Conservation (phyloP, 2,797 vertebrate species). For the Coilia nasus region DNA sequence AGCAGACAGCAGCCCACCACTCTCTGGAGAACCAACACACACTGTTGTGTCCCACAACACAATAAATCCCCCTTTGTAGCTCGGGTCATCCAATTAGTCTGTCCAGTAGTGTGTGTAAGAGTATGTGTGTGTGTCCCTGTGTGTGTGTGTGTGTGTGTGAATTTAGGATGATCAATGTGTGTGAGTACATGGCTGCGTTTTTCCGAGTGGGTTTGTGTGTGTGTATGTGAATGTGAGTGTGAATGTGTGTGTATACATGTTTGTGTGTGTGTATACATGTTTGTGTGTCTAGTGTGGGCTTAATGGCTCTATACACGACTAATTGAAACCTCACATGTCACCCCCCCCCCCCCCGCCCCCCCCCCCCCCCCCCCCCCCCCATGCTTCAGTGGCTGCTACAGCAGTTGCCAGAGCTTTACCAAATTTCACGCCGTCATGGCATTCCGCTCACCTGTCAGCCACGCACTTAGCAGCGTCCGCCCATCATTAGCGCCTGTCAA, state of each 20-base stretch:
- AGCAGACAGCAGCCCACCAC: neutral
- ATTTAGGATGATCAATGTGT: constrained; percentile 19
- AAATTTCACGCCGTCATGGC: constrained; percentile 47
- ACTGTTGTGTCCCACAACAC: neutral
- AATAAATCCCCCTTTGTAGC: constrained; percentile 10
- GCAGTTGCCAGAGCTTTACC: constrained; percentile 47
- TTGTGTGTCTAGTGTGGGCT: constrained; percentile 43
- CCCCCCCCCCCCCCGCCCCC: neutral
- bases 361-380: constrained; percentile 25
- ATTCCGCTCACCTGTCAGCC: constrained; percentile 77
- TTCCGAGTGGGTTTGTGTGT: neutral
- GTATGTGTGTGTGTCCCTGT: constrained; percentile 44
- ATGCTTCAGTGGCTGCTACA: constrained; percentile 29
- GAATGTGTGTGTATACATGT: neutral
- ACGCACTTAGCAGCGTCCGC: constrained; percentile 66
- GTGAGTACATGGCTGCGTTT: constrained; percentile 12
- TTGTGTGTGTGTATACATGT: constrained; percentile 28
- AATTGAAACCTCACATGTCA: constrained; percentile 34
- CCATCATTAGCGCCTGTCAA: constrained; percentile 77
- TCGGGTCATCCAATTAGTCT: constrained; percentile 36
- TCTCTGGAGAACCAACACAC: neutral
- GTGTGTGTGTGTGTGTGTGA: constrained; percentile 45
- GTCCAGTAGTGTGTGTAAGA: constrained; percentile 3
- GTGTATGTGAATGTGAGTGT: neutral
- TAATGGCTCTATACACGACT: constrained; percentile 37